Evolutionary conservation across 1,140 invertebrate species (phyloP), one percentile per base, ranked within the genome.

Genomic region (Bicyclus anynana): DNA sequence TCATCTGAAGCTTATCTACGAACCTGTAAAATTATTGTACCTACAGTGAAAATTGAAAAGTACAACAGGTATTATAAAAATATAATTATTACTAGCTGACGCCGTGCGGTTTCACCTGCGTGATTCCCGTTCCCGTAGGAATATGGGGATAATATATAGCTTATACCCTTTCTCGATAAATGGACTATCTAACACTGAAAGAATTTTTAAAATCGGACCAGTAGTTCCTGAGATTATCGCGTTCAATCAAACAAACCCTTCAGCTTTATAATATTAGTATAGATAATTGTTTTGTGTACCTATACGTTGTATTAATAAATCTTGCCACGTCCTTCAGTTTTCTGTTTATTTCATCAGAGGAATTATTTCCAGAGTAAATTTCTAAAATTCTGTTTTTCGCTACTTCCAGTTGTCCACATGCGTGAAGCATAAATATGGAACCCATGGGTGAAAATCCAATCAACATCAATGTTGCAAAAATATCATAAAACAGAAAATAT

Each of bases 351-450:
- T 48, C 55, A 48, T 50, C 40, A 13, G 61, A 51, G 10, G 47
- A 37, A 16, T 66, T 49, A 29, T 33, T 53, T 17, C 40, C 27
- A 1, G 56, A 37, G 33, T 16, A 64, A 58, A 68, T 48, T 3
- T 49, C 53, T 7, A 60, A 37, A 12, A 77, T 37, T 57, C 59
- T 58, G 10, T 33, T 59, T 18, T 23, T 70, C 0, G 63, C 47
- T 27, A 79, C 37, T 46, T 77, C 74, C 17, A 81, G 35, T 35
- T 74, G 70, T 5, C 74, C 78, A 49, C 76, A 78, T 5, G 60
- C 65, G 47, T 81, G 75, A 20, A 81, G 51, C 53, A 75, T 71
- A 26, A 79, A 71, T 42, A 75, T 66, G 4, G 76, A 65, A 2
- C 69, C 66, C 18, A 78, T 12, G 2, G 78, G 74, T 12, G 59